A percentile compares a stretch with the other conserved stretches of the same genome.
Evolutionary conservation across 2,888 invertebrate genomes (phyloP).

Genomic region (Linyphia triangularis): DNA sequence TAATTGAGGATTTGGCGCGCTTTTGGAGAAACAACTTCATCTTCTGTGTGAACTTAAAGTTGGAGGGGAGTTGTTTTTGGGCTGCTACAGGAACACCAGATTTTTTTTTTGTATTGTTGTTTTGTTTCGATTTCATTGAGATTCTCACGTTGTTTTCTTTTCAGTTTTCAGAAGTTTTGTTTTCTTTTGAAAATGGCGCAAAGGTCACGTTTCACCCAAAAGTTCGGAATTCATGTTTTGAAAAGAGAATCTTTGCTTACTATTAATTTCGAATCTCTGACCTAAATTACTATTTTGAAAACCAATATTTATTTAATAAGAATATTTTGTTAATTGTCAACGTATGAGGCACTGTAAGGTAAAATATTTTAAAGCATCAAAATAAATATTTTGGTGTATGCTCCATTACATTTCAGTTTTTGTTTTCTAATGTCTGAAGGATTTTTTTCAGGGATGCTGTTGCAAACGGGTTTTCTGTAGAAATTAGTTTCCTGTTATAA

Average conservation of each 20-base stretch:
- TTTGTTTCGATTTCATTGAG: neutral
- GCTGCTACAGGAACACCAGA: conserved; percentile 15
- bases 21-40: conserved; percentile 49
- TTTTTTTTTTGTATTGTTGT: neutral
- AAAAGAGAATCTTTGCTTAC: neutral
- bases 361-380: too few species aligned
- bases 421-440: too few species aligned
- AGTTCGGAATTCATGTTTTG: neutral
- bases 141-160: neutral
- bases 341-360: too few species aligned
- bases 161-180: neutral
- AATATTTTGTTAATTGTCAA: too few species aligned
- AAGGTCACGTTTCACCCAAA: neutral
- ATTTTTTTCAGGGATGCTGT: too few species aligned
- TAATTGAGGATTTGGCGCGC: conserved; percentile 25
- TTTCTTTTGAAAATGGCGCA: neutral
- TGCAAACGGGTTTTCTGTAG: too few species aligned
- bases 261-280: too few species aligned
- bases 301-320: too few species aligned
- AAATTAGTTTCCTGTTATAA: too few species aligned
- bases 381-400: too few species aligned
- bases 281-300: too few species aligned
- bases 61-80: conserved; percentile 23
- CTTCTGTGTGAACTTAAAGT: neutral
- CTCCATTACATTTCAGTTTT: too few species aligned